Conservation (phyloP, 2,888 invertebrate species). For the Seira musarum region DNA sequence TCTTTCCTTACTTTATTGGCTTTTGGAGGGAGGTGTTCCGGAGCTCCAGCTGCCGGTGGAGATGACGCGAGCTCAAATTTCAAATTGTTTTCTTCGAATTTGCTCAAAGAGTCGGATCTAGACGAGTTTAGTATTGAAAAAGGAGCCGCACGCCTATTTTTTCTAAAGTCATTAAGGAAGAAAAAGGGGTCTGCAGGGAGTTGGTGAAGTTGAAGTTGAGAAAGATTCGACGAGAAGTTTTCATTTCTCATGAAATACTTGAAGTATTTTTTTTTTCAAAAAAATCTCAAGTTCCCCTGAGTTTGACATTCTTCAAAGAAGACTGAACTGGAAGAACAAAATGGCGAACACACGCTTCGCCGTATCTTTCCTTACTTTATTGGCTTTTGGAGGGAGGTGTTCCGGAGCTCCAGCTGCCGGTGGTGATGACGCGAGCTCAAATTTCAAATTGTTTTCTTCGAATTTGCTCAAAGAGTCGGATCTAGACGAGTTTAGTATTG, state of each 20-base stretch:
- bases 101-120: constrained; percentile 62
- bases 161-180: background rate
- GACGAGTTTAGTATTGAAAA: constrained; percentile 63
- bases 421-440: constrained; percentile 29
- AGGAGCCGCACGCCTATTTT: constrained; percentile 62
- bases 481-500: constrained; percentile 61
- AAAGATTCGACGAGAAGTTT: background rate
- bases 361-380: constrained; percentile 14
- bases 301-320: background rate
- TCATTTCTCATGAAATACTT: constrained; percentile 11
- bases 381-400: constrained; percentile 8
- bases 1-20: constrained; percentile 12
- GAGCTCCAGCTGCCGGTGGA: constrained; percentile 40
- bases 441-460: constrained; percentile 59
- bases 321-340: background rate
- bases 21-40: background rate
- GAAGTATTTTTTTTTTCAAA: background rate
- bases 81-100: constrained; percentile 59
- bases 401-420: constrained; percentile 37
- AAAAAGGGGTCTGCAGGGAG: constrained; percentile 14
- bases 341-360: constrained; percentile 51
- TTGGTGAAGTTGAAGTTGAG: constrained; percentile 7
- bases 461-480: constrained; percentile 63
- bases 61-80: constrained; percentile 43
- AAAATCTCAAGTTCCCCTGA: background rate